Base-by-base conservation (phyloP, 1,140 invertebrate species). In the Drosophila fuyamai region DNA sequence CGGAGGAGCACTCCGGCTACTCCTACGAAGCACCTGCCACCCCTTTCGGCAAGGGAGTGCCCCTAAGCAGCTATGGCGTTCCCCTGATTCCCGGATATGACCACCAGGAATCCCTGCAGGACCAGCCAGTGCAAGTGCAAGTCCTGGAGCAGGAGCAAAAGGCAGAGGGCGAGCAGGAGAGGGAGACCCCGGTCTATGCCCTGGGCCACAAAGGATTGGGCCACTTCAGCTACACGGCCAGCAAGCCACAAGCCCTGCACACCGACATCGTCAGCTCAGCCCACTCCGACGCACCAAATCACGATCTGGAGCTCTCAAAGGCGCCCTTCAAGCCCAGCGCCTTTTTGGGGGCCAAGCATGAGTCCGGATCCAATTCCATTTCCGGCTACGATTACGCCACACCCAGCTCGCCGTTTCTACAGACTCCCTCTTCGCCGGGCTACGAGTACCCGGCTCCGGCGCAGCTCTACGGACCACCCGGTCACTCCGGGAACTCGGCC, bases 121-220 rank as follows among this genome's bases (percentile, higher is more conserved):
- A 82, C 36, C 72, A 82, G 40, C 72, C 71, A 0, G 46, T 63
- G 40, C 63, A 81, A 13, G 57, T 54, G 4, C 72, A 79, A n/a
- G 65, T 59, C 3, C 50, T 71, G 1, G 77, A 76, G 9, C 76
- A 70, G 18, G 61, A 72, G 14, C 47, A 65, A 4, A 62, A 77
- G 32, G 41, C 43, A 9, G 63, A 44, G 2, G 57, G 68, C 9
- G 59, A 63, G 8, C 58, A 44, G 23, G 72, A 73, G 8, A 63
- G 76, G 0, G 77, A 84, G 51, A 51, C 84, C 0, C 90, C 90
- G 0, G 61, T 73, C 7, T 92, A 92, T 66, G 90, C 90, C 0
- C 6, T 88, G 32, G 90, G 90, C 0, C 90, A 92, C 58, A 92
- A 92, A 61, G 90, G 90, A 18, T n/a, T 92, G 50, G 90, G 90